These are phyloP conservation scores for Drosophila paramelanica DNA, from an alignment of 2,888 invertebrate genomes.

Conservation along the genomic window DNA sequence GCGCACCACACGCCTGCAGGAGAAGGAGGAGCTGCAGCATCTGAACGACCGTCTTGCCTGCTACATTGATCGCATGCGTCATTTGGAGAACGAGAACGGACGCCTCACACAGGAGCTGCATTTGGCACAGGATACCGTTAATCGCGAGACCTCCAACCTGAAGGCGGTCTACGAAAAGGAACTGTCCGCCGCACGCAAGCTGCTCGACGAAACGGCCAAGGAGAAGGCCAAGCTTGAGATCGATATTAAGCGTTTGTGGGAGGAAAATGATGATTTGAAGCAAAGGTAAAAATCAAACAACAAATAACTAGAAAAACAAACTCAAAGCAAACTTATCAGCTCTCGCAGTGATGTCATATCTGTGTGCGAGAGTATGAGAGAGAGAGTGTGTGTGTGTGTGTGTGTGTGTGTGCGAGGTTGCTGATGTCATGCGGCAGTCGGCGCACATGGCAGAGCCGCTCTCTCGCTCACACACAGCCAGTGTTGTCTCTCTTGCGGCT, in stretches of 20 bases:
- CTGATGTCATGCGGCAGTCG: slow-evolving; percentile 63
- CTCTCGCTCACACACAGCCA: slow-evolving; percentile 12
- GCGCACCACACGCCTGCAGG: slow-evolving; percentile 94
- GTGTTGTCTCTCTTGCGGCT: slow-evolving; percentile 15
- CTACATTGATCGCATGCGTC: slow-evolving; percentile 97
- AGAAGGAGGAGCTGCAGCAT: slow-evolving; percentile 96
- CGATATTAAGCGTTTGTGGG: slow-evolving; percentile 94
- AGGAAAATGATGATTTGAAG: slow-evolving; percentile 94
- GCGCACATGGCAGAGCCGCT: slow-evolving; percentile 54
- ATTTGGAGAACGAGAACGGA: slow-evolving; percentile 96
- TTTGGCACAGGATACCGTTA: slow-evolving; percentile 93
- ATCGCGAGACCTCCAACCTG: slow-evolving; percentile 94
- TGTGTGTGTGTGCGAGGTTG: slow-evolving; percentile 21
- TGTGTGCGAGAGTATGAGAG: slow-evolving; percentile 7
- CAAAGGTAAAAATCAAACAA: slow-evolving; percentile 86
- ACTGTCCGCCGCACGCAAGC: slow-evolving; percentile 94
- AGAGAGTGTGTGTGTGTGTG: background rate
- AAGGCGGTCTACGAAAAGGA: slow-evolving; percentile 97
- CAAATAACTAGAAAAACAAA: slow-evolving; percentile 19
- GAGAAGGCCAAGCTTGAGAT: slow-evolving; percentile 98
- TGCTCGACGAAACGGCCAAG: slow-evolving; percentile 95
- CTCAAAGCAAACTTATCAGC: slow-evolving; percentile 46
- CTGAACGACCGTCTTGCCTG: slow-evolving; percentile 98
- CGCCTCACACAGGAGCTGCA: slow-evolving; percentile 93
- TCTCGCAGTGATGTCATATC: slow-evolving; percentile 66